Evolutionary conservation across 2,888 invertebrate species (phyloP).

Genomic region (Polyommatus iphigenia): DNA sequence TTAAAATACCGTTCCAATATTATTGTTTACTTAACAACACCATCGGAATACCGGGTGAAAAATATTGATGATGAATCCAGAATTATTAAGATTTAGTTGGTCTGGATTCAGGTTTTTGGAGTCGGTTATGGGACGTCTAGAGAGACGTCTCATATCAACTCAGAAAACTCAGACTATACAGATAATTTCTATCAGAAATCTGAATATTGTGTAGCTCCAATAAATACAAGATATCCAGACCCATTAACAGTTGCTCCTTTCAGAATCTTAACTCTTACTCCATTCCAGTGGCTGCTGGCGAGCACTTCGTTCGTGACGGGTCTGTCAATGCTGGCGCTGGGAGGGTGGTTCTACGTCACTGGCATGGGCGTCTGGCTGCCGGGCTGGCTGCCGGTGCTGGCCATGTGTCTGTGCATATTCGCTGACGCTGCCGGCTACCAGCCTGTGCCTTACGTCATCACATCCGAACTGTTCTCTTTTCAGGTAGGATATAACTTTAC

Average conservation of each 20-base stretch:
- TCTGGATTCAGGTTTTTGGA: too few relatives aligned
- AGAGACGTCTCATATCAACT: too few relatives aligned
- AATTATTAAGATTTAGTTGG: too few relatives aligned
- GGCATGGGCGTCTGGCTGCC: constrained; percentile 62
- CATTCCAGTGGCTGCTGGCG: constrained; percentile 68
- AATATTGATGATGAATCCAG: neutral
- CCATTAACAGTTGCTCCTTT: too few relatives aligned
- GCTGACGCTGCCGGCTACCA: constrained; percentile 71
- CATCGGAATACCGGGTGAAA: neutral
- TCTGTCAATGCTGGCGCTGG: constrained; percentile 67
- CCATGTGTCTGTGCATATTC: constrained; percentile 74
- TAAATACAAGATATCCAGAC: too few relatives aligned
- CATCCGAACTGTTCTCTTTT: constrained; percentile 69
- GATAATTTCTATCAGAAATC: too few relatives aligned
- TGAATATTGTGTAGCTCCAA: too few relatives aligned
- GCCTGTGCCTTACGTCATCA: constrained; percentile 73
- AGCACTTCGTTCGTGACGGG: constrained; percentile 68
- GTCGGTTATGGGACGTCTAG: too few relatives aligned
- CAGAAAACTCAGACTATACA: too few relatives aligned
- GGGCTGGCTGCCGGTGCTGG: constrained; percentile 69
- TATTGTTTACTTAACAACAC: too few relatives aligned
- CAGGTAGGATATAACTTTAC: constrained; percentile 52
- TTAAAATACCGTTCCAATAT: too few relatives aligned
- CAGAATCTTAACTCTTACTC: neutral
- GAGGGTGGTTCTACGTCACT: constrained; percentile 71